These are phyloP conservation scores for Suncus etruscus DNA, from an alignment of 2,113 vertebrate genomes.

Conservation along the genomic window DNA sequence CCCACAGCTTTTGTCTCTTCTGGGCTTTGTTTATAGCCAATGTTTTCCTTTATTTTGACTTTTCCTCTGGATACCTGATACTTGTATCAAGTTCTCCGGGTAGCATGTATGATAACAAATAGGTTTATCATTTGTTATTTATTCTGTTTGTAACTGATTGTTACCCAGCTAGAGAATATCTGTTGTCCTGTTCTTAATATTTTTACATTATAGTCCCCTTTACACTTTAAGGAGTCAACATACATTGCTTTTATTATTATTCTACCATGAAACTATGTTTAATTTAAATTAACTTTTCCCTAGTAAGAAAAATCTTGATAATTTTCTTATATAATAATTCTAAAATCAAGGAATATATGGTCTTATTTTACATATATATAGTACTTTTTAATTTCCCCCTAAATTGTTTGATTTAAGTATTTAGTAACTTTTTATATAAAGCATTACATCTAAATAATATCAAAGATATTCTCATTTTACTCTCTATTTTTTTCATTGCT, in stretches of 20 bases:
- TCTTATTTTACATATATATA: too few relatives aligned
- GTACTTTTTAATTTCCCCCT: too few relatives aligned
- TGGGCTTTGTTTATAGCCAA: neutral
- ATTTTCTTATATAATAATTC: neutral
- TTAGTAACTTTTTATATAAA: too few relatives aligned
- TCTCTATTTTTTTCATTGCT: neutral
- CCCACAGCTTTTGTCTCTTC: neutral
- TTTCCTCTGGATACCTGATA: neutral
- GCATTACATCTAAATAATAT: too few relatives aligned
- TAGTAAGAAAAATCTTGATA: neutral
- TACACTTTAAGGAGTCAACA: neutral
- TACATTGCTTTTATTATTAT: neutral
- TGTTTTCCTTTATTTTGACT: neutral
- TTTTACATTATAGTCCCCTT: neutral
- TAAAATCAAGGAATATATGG: neutral
- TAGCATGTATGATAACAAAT: neutral
- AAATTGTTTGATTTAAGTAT: too few relatives aligned
- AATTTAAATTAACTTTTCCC: slow-evolving; percentile 6
- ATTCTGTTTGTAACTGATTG: neutral
- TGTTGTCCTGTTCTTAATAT: neutral
- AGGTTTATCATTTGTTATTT: neutral
- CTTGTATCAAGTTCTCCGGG: neutral
- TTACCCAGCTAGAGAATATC: neutral
- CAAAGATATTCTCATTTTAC: too few relatives aligned
- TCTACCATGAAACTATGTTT: neutral